Percentiles rank a stretch among this genome's conserved stretches.
These are phyloP conservation scores for Meloidogyne floridensis DNA, from an alignment of 1,140 invertebrate species.

Conservation along the genomic window DNA sequence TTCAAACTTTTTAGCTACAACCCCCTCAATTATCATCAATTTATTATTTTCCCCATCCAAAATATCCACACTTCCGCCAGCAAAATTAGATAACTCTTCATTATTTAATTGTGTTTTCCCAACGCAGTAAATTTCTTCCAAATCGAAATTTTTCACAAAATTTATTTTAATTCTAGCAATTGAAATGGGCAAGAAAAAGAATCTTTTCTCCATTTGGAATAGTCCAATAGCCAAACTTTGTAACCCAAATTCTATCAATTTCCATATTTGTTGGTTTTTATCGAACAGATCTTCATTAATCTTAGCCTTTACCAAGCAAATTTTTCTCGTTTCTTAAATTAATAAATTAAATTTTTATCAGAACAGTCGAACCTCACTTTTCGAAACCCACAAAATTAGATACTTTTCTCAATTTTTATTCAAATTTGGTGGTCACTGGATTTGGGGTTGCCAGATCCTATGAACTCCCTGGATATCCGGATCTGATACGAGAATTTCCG, in stretches of 20 bases:
- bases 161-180: slow-evolving; percentile 1
- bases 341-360: background rate
- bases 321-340: background rate
- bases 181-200: background rate
- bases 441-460: too few species aligned
- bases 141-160: background rate
- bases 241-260: slow-evolving; percentile 9
- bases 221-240: background rate
- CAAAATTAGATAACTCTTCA: background rate
- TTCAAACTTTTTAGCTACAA: background rate
- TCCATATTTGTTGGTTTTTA: background rate
- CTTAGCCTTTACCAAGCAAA: background rate
- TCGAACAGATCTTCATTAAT: background rate
- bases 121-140: background rate
- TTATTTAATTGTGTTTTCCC: background rate
- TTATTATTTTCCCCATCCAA: background rate
- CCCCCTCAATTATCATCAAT: background rate
- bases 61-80: background rate
- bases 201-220: background rate
- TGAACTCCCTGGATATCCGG: too few species aligned
- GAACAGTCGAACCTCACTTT: too few species aligned
- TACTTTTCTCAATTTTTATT: too few species aligned
- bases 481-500: too few species aligned
- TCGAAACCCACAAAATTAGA: too few species aligned
- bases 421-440: too few species aligned